A percentile compares a stretch with the other conserved stretches of the same genome.
Evolutionary conservation across 2,113 vertebrate genomes (phyloP).

Genomic region (Empidonax traillii): DNA sequence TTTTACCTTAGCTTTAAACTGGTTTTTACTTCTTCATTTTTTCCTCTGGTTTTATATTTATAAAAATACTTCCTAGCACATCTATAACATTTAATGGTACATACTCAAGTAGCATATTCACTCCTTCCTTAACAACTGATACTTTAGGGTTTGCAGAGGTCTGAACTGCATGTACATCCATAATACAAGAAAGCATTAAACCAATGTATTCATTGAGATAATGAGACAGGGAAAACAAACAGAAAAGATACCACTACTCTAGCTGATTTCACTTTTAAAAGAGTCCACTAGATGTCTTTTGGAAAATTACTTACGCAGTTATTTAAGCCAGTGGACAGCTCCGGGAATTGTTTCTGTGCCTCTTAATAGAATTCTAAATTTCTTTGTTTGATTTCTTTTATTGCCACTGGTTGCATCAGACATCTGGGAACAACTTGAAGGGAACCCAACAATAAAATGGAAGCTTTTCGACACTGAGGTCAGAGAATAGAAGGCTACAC

Average conservation of each 20-base stretch:
- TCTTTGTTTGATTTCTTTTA: background rate
- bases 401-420: background rate
- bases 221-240: background rate
- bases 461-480: background rate
- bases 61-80: background rate
- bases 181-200: background rate
- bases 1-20: background rate
- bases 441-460: background rate
- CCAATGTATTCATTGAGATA: background rate
- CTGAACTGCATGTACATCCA: background rate
- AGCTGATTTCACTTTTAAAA: conserved; percentile 11
- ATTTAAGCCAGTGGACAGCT: background rate
- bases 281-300: background rate
- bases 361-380: background rate
- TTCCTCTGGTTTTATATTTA: background rate
- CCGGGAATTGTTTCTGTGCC: background rate
- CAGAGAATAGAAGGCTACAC: background rate
- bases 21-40: background rate
- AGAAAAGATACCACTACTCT: background rate
- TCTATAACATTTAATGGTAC: background rate
- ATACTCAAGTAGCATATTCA: background rate
- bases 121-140: background rate
- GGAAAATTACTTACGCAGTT: background rate
- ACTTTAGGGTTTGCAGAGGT: background rate
- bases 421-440: background rate